A percentile compares a stretch with the other conserved stretches of the same genome.
Conservation (phyloP, 2,113 vertebrate species). For the Apus apus region DNA sequence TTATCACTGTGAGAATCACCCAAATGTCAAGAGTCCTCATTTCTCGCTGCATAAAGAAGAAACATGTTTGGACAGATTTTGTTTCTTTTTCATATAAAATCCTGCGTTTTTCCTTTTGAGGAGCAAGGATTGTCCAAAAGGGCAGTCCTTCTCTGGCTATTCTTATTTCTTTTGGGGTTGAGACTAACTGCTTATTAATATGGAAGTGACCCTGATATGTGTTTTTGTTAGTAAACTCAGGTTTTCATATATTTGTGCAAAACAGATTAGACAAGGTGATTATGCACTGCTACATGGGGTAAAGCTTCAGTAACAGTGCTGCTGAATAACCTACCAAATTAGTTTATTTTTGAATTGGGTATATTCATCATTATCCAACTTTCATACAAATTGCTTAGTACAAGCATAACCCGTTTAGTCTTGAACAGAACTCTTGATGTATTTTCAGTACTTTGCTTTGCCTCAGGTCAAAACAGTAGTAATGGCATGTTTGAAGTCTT, state of each 20-base stretch:
- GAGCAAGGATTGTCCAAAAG: not conserved
- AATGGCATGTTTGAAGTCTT: slow-evolving; percentile 59
- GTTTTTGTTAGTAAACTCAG: not conserved
- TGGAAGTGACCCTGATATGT: rapidly evolving
- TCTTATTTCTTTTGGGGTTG: not conserved
- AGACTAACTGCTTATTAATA: not conserved
- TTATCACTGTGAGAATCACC: not conserved
- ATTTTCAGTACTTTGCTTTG: slow-evolving; percentile 53
- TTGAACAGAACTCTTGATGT: slow-evolving; percentile 55
- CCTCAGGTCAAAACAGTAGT: slow-evolving; percentile 62
- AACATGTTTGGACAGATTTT: not conserved
- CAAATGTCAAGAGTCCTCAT: not conserved
- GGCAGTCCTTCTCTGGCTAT: not conserved
- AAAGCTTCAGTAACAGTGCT: not conserved
- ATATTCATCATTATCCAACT: slow-evolving; percentile 19
- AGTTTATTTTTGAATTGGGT: not conserved
- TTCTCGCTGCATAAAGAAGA: not conserved
- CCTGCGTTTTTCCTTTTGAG: not conserved
- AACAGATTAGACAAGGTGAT: not conserved
- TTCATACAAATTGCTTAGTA: slow-evolving; percentile 34
- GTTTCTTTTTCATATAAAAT: not conserved
- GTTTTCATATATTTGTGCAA: not conserved
- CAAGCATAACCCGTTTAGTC: slow-evolving; percentile 52
- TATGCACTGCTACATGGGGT: not conserved
- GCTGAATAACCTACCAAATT: not conserved